Conservation (phyloP, 2,888 invertebrate genomes). For the Leucania comma region DNA sequence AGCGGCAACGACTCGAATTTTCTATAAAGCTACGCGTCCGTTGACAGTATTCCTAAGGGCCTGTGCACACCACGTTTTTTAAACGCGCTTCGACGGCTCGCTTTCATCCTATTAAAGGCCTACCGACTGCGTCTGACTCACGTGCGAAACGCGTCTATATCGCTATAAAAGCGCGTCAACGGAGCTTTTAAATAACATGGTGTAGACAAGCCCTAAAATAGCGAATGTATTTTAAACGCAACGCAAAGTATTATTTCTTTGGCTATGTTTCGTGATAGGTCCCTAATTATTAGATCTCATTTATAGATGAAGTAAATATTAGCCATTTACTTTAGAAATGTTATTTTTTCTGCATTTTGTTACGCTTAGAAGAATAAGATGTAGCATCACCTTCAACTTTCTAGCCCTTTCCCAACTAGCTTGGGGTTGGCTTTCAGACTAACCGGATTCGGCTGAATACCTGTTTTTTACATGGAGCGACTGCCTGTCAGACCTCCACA, state of each 20-base stretch:
- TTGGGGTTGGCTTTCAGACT: background rate
- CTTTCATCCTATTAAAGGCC: too few relatives aligned
- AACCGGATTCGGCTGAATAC: background rate
- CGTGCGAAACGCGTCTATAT: too few relatives aligned
- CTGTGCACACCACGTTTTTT: too few relatives aligned
- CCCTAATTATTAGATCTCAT: slow-evolving; percentile 37
- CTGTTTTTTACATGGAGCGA: background rate
- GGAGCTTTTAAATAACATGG: too few relatives aligned
- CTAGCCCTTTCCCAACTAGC: background rate
- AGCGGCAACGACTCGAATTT: too few relatives aligned
- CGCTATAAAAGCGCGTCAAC: too few relatives aligned
- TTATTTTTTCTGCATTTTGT: slow-evolving; percentile 28
- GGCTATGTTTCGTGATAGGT: slow-evolving; percentile 21
- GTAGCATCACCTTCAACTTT: background rate
- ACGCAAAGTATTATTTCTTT: background rate
- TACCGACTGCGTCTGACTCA: too few relatives aligned
- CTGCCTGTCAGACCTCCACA: background rate
- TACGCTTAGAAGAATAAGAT: background rate
- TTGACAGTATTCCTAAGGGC: too few relatives aligned
- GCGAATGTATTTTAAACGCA: background rate
- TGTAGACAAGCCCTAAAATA: too few relatives aligned
- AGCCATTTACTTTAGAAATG: slow-evolving; percentile 15
- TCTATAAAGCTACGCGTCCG: too few relatives aligned
- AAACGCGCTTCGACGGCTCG: too few relatives aligned
- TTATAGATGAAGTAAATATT: slow-evolving; percentile 21